Base-by-base conservation (phyloP, 2,888 invertebrate genomes). In the Deroplatys truncata region DNA sequence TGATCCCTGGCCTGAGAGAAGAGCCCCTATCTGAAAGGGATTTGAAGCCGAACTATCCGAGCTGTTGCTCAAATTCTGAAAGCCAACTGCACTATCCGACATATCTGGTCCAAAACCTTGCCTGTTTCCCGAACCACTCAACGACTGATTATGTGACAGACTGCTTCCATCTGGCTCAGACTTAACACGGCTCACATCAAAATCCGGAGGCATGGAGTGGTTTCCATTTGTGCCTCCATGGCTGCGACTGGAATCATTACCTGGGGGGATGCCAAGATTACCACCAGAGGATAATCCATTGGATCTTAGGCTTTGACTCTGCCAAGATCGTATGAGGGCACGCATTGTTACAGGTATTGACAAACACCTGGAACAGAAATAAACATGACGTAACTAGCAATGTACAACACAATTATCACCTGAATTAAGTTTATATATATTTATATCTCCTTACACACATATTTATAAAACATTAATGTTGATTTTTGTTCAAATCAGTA, bases 321-420 rank as follows among this genome's bases (percentile, higher is more conserved):
- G 97, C 98, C 98, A 98, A 89, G 96, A 95, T 92, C 97, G 96
- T n/a, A 98, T 96, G 3, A 99, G 95, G 2, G 98, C 96, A 91
- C 98, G 95, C 94, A 98, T 96, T 10, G 98, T 98, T 88, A 98
- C 95, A 2, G 99, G 98, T 93, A 99, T 98, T n/a, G 98, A 98
- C 92, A 98, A 96, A 92, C 97, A 98, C 92, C 95, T 94, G 92
- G 28, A 92, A 92, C 86, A 91, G 89, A 90, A 83, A 82, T 31
- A 72, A 72, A 20, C 16, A 43, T 43, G 43, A 1, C 10, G 13
- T 43, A 13, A 43, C 2, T 43, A 13, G 43, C 7, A 13, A 43
- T 8, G 9, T 35, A 35, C 7, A 8, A 9, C 9, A 35, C 9
- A 35, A 8, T 35, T 35, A 35, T 9, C 31, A 31, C 5, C 5